A percentile compares a stretch with the other conserved stretches of the same genome.
Conservation (phyloP, 35 echinoderm and acorn worm species). For the Acanthaster planci region DNA sequence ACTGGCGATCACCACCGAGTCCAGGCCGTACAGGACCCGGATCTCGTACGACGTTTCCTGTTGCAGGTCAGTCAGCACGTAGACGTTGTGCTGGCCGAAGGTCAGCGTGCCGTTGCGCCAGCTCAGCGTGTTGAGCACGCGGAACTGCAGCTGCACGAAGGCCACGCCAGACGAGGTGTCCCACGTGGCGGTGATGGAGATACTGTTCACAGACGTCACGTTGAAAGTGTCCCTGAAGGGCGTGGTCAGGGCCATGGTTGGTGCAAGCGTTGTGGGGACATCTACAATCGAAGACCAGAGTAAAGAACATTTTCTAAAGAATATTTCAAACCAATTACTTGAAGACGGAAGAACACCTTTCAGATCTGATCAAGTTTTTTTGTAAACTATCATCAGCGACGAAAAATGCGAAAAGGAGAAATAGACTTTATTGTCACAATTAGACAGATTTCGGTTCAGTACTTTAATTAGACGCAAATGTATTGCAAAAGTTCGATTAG, state of each 20-base stretch:
- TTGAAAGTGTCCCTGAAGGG: conserved; percentile 18
- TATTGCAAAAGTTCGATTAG: too few species aligned
- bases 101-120: conserved; percentile 43
- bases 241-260: neutral
- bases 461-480: too few species aligned
- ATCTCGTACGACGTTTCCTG: conserved; percentile 12
- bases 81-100: conserved; percentile 4
- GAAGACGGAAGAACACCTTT: too few species aligned
- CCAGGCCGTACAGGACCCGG: conserved; percentile 16
- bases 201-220: conserved; percentile 46
- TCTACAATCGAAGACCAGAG: neutral
- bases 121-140: neutral
- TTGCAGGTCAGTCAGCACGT: conserved; percentile 31
- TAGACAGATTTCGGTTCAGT: too few species aligned
- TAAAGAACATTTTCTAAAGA: neutral
- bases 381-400: too few species aligned
- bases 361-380: too few species aligned
- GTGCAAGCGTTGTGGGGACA: conserved; percentile 14
- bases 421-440: too few species aligned
- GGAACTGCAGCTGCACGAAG: conserved; percentile 48
- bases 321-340: neutral
- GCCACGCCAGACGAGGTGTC: conserved; percentile 9
- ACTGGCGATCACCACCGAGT: neutral
- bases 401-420: too few species aligned
- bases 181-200: conserved; percentile 42